Base-by-base conservation (phyloP, 2,113 vertebrate genomes). In the Lipophrys pholis region DNA sequence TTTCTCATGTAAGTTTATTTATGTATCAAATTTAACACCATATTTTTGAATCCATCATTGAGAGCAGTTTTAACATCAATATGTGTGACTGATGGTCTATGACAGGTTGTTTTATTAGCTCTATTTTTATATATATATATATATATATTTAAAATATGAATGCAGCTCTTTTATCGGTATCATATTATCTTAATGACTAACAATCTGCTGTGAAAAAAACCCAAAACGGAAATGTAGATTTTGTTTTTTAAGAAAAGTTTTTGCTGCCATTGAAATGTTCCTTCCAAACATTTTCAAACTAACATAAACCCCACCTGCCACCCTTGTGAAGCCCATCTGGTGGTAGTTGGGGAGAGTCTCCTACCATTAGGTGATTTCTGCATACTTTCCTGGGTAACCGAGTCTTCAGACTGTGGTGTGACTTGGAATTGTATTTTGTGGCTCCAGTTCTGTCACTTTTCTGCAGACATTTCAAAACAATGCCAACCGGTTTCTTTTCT, bases 1-100 rank as follows among this genome's bases (percentile, higher is more conserved):
- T 43, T 30, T 7, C 41, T 30, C 51, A 42, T 80, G 35, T 70
- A 71, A 73, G 83, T 51, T 11, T 36, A 60, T 57, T 5, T 38
- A 65, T 79, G 55, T 53, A 48, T 60, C 51, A 36, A 45, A 56
- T 78, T 82, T 78, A 10, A 60, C 6, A 62, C 50, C 42, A 59
- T 54, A 62, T 66, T 73, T 75, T 42, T 67, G 67, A 68, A 56
- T 16, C 5, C 4, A 43, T 43, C 73, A 67, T 61, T 51, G 64
- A 71, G 12, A 63, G 38, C 48, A 39, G 15, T 57, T 8, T 67
- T 42, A 67, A 51, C 40, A 57, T 73, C 36, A 48, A 49, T 39
- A 53, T 45, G 8, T 41, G n/a, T 74, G 38, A 66, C 12, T 14
- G 21, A 53, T 39, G 68, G 12, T 3, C n/a, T 74, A 60, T 56